Evolutionary conservation across 2,113 vertebrate genomes (phyloP).

Genomic region (Saguinus imperator): DNA sequence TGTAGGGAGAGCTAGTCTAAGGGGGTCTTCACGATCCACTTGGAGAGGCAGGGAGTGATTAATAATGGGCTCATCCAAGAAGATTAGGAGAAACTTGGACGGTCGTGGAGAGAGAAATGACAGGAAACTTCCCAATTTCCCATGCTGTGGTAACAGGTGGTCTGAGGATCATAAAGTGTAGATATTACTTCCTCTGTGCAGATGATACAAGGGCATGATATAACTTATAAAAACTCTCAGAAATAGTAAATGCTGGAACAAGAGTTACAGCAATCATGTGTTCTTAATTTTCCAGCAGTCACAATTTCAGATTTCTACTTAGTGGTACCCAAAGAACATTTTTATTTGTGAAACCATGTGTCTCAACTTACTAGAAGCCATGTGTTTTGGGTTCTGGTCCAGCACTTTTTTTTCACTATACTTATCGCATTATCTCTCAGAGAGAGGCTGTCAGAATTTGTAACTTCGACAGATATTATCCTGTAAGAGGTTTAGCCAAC

Average conservation of each 20-base stretch:
- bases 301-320: constrained; percentile 43
- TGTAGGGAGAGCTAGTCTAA: not conserved
- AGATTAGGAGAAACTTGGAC: not conserved
- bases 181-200: not conserved
- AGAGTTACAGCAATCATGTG: not conserved
- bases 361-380: constrained; percentile 32
- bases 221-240: not conserved
- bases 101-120: not conserved
- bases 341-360: constrained; percentile 53
- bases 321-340: constrained; percentile 27
- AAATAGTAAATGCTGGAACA: not conserved
- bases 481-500: not conserved
- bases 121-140: not conserved
- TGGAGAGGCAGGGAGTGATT: not conserved
- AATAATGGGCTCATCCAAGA: not conserved
- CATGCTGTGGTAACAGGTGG: not conserved
- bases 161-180: not conserved
- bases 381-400: not conserved
- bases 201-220: not conserved
- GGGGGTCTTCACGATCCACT: not conserved
- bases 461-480: constrained; percentile 49
- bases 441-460: constrained; percentile 6
- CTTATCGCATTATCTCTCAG: constrained; percentile 21
- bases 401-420: constrained; percentile 16
- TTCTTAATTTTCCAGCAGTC: constrained; percentile 35